These are phyloP conservation scores for Embiotoca jacksoni DNA, from an alignment of 2,113 vertebrate species.

Conservation along the genomic window DNA sequence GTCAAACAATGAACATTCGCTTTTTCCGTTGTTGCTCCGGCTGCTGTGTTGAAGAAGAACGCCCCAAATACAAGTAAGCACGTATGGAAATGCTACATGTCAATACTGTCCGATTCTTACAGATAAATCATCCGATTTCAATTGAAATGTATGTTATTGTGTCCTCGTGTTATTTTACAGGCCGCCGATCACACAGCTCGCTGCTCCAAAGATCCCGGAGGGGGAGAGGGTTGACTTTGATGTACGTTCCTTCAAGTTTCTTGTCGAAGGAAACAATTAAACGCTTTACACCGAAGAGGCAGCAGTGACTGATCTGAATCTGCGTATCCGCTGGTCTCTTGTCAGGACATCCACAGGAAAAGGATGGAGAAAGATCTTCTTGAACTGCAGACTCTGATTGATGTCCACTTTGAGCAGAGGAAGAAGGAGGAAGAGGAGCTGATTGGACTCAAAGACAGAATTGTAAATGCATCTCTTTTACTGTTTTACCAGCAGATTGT, in stretches of 20 bases:
- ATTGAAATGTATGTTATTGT: background rate
- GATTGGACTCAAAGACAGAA: conserved; percentile 94
- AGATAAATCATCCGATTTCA: background rate
- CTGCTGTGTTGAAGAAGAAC: conserved; percentile 70
- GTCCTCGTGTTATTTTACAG: conserved; percentile 38
- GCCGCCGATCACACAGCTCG: conserved; percentile 75
- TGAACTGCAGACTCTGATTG: conserved; percentile 97
- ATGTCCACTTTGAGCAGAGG: conserved; percentile 94
- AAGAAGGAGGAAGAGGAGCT: conserved; percentile 97
- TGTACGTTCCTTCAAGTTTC: conserved; percentile 63
- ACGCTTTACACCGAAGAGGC: background rate
- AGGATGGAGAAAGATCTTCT: conserved; percentile 97
- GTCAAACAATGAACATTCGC: conserved; percentile 3
- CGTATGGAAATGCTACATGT: background rate
- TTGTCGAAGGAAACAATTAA: background rate
- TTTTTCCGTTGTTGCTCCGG: conserved; percentile 19
- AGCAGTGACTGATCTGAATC: background rate
- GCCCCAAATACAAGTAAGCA: conserved; percentile 82
- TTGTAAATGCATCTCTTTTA: conserved; percentile 80
- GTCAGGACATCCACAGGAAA: conserved; percentile 97
- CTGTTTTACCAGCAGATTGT: background rate
- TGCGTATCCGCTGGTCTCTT: background rate
- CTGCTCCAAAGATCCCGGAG: conserved; percentile 84
- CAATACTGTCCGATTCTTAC: background rate
- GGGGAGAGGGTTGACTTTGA: conserved; percentile 87